Percentiles rank a stretch among this genome's conserved stretches.
Evolutionary conservation across 2,113 vertebrate species (phyloP).

Genomic region (Odocoileus hemionus): DNA sequence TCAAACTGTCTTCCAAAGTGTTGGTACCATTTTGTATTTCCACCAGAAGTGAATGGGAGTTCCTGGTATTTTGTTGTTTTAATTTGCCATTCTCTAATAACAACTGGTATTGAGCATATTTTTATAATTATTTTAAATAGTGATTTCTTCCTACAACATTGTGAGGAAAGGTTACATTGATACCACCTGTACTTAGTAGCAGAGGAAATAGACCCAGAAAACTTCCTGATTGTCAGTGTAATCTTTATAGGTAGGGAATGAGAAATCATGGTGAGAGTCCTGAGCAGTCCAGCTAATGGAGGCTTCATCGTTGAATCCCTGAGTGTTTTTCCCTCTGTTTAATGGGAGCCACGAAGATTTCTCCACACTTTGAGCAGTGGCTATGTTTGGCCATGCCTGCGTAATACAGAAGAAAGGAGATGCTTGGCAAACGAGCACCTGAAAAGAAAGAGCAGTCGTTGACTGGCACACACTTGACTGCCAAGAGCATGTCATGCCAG

Average conservation of each 20-base stretch:
- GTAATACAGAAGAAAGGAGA: neutral
- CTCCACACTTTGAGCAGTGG: neutral
- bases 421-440: neutral
- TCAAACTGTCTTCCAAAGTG: neutral
- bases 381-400: neutral
- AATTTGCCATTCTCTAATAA: neutral
- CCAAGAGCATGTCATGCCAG: neutral
- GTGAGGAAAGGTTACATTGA: neutral
- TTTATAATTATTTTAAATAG: neutral
- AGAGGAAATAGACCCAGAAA: neutral
- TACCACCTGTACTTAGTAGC: neutral
- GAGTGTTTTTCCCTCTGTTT: neutral
- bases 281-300: neutral
- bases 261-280: neutral
- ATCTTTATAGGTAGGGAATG: neutral
- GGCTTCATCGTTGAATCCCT: neutral
- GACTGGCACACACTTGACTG: no score
- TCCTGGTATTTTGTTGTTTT: neutral
- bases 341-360: neutral
- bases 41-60: neutral
- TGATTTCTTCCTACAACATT: neutral
- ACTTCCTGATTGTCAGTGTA: neutral
- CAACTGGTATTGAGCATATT: neutral
- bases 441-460: neutral
- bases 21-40: neutral